phyloP scores from a whole-genome alignment of 2,797 vertebrate genomes.

The Hippocampus kuda region DNA sequence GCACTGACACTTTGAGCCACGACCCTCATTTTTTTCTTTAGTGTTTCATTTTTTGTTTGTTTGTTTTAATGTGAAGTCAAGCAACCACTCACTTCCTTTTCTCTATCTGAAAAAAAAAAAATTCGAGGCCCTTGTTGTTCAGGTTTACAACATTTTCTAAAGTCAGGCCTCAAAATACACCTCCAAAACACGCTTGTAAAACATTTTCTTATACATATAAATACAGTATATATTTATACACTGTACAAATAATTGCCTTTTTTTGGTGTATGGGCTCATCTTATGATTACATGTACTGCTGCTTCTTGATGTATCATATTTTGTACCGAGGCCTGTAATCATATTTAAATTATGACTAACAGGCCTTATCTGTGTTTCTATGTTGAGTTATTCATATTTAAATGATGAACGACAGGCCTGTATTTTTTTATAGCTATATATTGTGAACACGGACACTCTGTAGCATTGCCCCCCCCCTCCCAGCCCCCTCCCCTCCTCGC shows the following conservation, averaged over 20 bases:
- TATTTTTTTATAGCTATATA: slow-evolving; percentile 54
- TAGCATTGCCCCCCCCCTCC: slow-evolving; percentile 27
- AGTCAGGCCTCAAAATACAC: slow-evolving; percentile 38
- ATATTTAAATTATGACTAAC: slow-evolving; percentile 71
- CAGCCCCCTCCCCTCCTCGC: not conserved
- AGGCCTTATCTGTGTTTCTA: slow-evolving; percentile 64
- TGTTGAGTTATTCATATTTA: slow-evolving; percentile 66
- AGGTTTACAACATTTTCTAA: slow-evolving; percentile 50
- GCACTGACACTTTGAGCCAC: slow-evolving; percentile 50
- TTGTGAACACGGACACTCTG: slow-evolving; percentile 24
- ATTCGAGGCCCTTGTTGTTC: not conserved
- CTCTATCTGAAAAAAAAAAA: not conserved
- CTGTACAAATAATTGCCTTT: slow-evolving; percentile 49
- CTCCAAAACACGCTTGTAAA: slow-evolving; percentile 33
- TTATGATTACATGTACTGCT: slow-evolving; percentile 43
- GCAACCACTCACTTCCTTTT: slow-evolving; percentile 11
- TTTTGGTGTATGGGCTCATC: slow-evolving; percentile 34
- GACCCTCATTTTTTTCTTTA: not conserved
- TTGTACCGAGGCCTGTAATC: slow-evolving; percentile 66
- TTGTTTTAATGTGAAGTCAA: slow-evolving; percentile 19
- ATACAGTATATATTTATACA: slow-evolving; percentile 31
- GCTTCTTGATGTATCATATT: slow-evolving; percentile 54
- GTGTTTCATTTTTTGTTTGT: not conserved
- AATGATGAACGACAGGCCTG: slow-evolving; percentile 69
- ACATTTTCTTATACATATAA: slow-evolving; percentile 37